These are phyloP conservation scores for Xenentodon cancila DNA, from an alignment of 2,797 vertebrate species.

Conservation along the genomic window DNA sequence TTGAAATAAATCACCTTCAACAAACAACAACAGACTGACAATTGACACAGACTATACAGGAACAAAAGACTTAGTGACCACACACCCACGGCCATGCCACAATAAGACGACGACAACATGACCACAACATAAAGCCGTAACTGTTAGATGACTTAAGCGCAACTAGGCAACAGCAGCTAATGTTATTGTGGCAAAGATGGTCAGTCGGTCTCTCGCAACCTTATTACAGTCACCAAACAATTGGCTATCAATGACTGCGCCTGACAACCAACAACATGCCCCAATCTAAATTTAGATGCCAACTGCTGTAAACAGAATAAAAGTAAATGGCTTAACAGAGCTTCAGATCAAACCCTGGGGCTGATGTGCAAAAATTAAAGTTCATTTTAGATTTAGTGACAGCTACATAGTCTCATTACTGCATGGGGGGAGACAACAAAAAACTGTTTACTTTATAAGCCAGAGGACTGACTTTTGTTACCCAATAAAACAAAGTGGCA, in stretches of 20 bases:
- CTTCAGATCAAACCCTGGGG: neutral
- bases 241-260: constrained; percentile 9
- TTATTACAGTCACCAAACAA: constrained; percentile 15
- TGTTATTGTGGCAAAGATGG: constrained; percentile 3
- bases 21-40: constrained; percentile 27
- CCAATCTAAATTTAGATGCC: constrained; percentile 11
- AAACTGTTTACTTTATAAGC: too few species aligned
- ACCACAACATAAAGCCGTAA: constrained; percentile 49
- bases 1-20: constrained; percentile 1
- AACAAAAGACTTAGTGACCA: constrained; percentile 56
- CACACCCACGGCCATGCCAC: constrained; percentile 67
- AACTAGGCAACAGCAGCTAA: constrained; percentile 7
- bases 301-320: constrained; percentile 2
- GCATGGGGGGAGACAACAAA: too few species aligned
- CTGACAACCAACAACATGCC: constrained; percentile 15
- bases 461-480: neutral
- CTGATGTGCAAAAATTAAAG: constrained; percentile 1
- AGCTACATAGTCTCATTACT: neutral
- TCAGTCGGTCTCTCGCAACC: neutral
- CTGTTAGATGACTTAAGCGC: constrained; percentile 6
- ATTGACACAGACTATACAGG: constrained; percentile 52
- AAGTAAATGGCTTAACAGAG: neutral
- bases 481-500: neutral
- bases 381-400: constrained; percentile 6
- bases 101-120: constrained; percentile 46